These are phyloP conservation scores for Lophotriccus pileatus DNA, from an alignment of 2,797 vertebrate genomes.

Conservation along the genomic window DNA sequence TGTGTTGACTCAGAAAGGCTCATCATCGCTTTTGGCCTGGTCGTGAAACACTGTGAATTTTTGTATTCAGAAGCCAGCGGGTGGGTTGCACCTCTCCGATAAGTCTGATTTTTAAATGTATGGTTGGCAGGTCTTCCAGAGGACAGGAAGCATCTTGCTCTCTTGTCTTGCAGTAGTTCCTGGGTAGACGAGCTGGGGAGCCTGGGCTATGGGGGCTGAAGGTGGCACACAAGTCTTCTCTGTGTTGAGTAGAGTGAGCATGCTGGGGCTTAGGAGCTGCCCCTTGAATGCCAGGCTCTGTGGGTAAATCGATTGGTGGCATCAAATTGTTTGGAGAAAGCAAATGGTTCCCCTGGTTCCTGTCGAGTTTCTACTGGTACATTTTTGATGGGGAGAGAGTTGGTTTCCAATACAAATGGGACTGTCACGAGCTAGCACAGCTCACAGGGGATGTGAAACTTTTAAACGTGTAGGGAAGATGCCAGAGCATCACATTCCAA, in stretches of 20 bases:
- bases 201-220: fast-evolving
- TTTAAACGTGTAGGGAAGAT: not conserved
- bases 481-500: not conserved
- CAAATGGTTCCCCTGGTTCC: not conserved
- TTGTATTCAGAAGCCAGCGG: not conserved
- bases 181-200: not conserved
- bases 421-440: not conserved
- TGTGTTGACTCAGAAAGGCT: not conserved
- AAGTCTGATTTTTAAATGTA: not conserved
- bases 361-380: not conserved
- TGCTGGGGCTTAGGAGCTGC: not conserved
- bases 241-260: fast-evolving
- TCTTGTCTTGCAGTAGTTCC: not conserved
- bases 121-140: not conserved
- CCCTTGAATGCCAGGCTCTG: not conserved
- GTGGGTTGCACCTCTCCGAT: not conserved
- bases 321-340: not conserved
- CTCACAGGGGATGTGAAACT: not conserved
- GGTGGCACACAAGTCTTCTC: not conserved
- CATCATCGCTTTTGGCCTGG: not conserved
- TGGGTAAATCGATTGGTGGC: not conserved
- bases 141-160: fast-evolving
- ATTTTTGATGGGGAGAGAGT: not conserved
- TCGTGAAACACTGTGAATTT: not conserved
- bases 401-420: not conserved